Evolutionary conservation across 1,140 invertebrate species (phyloP), one percentile per base, ranked within the genome.

Genomic region (Agrilus planipennis): DNA sequence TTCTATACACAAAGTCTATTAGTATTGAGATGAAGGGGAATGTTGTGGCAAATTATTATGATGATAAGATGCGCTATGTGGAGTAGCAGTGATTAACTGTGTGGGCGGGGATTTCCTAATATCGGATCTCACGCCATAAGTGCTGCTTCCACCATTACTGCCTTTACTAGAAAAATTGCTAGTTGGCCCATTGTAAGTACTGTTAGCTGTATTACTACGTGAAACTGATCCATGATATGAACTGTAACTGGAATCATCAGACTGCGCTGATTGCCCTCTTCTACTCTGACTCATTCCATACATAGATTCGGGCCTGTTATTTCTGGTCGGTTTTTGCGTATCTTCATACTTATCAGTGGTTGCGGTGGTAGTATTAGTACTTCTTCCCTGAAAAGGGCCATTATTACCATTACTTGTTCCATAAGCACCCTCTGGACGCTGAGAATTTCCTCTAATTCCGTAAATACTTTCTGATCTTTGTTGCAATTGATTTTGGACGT

Each of bases 401-500:
- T 4, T 30, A 16, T 2, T 17, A 17, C 30, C 15, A n/a, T n/a
- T n/a, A 4, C 20, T 21, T 3, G 34, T 36, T 5, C 16, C 34
- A 23, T 36, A 36, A 23, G 41, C n/a, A n/a, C n/a, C n/a, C n/a
- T n/a, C n/a, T n/a, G n/a, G n/a, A n/a, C n/a, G n/a, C n/a, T n/a
- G 39, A n/a, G n/a, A n/a, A n/a, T n/a, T n/a, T 21, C 39, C 71
- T 10, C 76, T 62, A 41, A 76, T 69, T 2, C 73, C 75, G 42
- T 78, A 79, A 25, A 77, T 71, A 44, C 77, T 79, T 41, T 82
- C 79, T 0, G 69, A 72, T 35, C 72, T 68, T 48, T 77, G 72
- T 42, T 77, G 75, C 51, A 77, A 48, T 45, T 79, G 76, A 56
- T 84, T 83, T 51, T 84, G 81, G 49, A 77, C 72, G 45, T 84